Conservation (phyloP, 2,888 invertebrate genomes). For the Drosophila setosimentum region DNA sequence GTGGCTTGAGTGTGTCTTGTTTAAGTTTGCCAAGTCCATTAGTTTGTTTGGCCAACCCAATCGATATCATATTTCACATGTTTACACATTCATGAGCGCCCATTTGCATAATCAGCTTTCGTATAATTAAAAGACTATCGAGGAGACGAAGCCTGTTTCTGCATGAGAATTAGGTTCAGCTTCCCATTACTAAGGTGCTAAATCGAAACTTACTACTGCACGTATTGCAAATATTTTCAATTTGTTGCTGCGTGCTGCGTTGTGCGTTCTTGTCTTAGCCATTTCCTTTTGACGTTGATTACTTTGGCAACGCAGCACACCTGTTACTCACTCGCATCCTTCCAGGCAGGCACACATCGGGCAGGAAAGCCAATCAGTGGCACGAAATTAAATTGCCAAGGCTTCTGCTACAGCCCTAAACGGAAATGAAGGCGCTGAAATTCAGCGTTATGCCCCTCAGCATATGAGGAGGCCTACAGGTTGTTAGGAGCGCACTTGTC, state of each 20-base stretch:
- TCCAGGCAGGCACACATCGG: conserved; percentile 5
- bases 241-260: conserved; percentile 28
- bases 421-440: conserved; percentile 55
- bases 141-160: conserved; percentile 14
- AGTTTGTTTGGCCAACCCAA: conserved; percentile 13
- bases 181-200: conserved; percentile 22
- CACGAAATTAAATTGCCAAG: conserved; percentile 55
- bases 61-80: conserved; percentile 61
- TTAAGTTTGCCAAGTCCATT: conserved; percentile 18
- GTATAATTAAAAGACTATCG: conserved; percentile 73
- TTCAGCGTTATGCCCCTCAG: conserved; percentile 1
- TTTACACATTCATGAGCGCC: conserved; percentile 30
- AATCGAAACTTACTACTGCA: conserved; percentile 37
- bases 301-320: conserved; percentile 45
- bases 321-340: conserved; percentile 55
- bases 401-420: conserved; percentile 37
- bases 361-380: conserved; percentile 54
- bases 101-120: conserved; percentile 75
- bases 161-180: conserved; percentile 11
- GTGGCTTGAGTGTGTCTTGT: conserved; percentile 2
- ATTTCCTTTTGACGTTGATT: conserved; percentile 42
- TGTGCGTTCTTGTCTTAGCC: conserved; percentile 19
- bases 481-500: not conserved
- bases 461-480: conserved; percentile 2
- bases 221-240: conserved; percentile 44